Evolutionary conservation across 2,888 invertebrate genomes (phyloP), one percentile per base, ranked within the genome.

Genomic region (Mongoloraphidia duomilia): DNA sequence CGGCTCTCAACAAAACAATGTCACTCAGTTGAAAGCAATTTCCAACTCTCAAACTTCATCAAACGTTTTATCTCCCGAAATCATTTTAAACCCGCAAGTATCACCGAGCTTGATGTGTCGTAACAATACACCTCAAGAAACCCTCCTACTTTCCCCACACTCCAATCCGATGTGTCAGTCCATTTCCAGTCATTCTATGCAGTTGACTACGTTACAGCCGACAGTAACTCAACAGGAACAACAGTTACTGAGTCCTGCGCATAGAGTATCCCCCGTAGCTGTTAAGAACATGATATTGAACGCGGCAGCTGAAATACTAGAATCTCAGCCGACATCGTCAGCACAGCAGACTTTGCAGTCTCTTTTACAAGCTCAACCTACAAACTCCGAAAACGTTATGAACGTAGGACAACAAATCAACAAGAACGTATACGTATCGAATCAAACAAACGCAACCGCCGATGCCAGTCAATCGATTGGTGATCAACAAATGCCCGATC

Each of bases 241-340:
- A n/a, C 50, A 46, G 34, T 12, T 50, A 12, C 41, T 49, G 37
- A 50, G 61, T 60, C 54, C 70, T 69, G 42, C 63, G 68, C 33
- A 68, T 71, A 9, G 72, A 73, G 50, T 74, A 70, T 74, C 77
- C 41, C 72, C 76, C 2, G 75, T 79, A 34, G 77, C 80, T 34
- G 80, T 81, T 56, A 84, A 84, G 55, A 80, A 80, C n/a, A 82
- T 85, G 75, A 75, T 85, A 41, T 70, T 84, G 47, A 82, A 81
- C 61, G 84, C 84, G 8, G 81, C 82, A 0, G 82, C 79, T 1
- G 82, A 83, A 65, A 76, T 81, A 56, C 71, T 82, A 11, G 78
- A 80, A 43, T 80, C 81, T 1, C 74, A 74, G 70, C 76, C 68
- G 73, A 58, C 79, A 74, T 59, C 73, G 70, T 35, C 71, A 67